Conservation (phyloP, 2,797 vertebrate genomes). For the Emydoidea blandingii region DNA sequence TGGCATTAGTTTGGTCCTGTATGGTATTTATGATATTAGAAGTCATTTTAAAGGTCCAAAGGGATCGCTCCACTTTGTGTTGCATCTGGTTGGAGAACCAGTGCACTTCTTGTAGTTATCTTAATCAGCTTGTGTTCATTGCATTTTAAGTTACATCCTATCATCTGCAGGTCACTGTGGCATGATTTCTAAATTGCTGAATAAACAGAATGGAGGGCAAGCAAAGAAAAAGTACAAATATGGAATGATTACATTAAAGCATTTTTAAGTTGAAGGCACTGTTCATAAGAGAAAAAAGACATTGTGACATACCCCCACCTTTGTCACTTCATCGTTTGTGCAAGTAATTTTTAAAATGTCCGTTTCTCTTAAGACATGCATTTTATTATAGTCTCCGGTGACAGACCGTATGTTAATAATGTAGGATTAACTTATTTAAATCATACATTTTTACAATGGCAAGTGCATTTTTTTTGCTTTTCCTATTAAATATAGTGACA, state of each 20-base stretch:
- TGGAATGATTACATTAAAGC: not conserved
- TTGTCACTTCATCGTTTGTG: not conserved
- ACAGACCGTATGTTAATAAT: rapidly evolving
- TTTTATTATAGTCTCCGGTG: not conserved
- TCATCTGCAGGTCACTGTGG: not conserved
- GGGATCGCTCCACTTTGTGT: rapidly evolving
- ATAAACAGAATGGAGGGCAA: not conserved
- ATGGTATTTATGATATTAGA: not conserved
- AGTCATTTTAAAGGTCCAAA: not conserved
- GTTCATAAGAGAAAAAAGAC: not conserved
- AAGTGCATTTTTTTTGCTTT: not conserved
- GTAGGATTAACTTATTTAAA: not conserved
- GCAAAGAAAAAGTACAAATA: not conserved
- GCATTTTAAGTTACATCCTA: not conserved
- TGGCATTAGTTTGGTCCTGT: not conserved
- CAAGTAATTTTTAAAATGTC: not conserved
- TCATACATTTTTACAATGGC: rapidly evolving
- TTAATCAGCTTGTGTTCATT: not conserved
- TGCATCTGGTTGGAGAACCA: rapidly evolving
- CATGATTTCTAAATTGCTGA: not conserved
- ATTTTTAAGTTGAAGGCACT: constrained; percentile 7
- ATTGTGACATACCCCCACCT: not conserved
- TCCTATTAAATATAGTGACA: not conserved
- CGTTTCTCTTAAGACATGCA: not conserved
- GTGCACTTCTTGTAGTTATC: rapidly evolving